Conservation (phyloP, 2,797 vertebrate genomes). For the Oceanodroma leucorhoa region DNA sequence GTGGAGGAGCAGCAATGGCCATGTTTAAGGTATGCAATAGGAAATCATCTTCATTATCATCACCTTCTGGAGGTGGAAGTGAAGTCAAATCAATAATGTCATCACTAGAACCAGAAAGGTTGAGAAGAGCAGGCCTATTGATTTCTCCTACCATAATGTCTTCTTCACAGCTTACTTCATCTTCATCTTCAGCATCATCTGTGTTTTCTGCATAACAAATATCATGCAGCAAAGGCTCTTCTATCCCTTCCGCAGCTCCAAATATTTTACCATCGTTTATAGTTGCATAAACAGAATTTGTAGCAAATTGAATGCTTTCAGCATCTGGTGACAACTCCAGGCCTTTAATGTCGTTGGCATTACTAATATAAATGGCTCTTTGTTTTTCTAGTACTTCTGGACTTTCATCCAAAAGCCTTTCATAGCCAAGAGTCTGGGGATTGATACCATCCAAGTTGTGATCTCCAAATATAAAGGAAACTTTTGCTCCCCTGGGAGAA, state of each 20-base stretch:
- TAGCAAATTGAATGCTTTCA: constrained; percentile 88
- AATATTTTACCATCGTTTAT: constrained; percentile 91
- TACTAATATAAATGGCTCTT: constrained; percentile 84
- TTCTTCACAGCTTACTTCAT: constrained; percentile 97
- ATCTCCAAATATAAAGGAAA: constrained; percentile 98
- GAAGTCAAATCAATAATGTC: constrained; percentile 98
- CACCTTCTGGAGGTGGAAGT: constrained; percentile 92
- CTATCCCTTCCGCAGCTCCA: constrained; percentile 86
- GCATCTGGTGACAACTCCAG: constrained; percentile 85
- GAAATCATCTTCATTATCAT: constrained; percentile 92
- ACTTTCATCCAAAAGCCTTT: constrained; percentile 92
- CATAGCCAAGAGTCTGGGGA: constrained; percentile 92
- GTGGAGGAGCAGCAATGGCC: constrained; percentile 96
- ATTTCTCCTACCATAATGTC: constrained; percentile 89
- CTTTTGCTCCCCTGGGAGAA: constrained; percentile 90
- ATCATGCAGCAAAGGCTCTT: constrained; percentile 94
- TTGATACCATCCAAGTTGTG: constrained; percentile 85
- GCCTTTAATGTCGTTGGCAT: constrained; percentile 89
- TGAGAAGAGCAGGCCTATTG: constrained; percentile 88
- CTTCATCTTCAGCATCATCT: constrained; percentile 96
- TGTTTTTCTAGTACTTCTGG: constrained; percentile 90
- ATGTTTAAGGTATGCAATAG: constrained; percentile 94
- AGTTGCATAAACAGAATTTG: constrained; percentile 87
- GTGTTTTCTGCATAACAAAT: constrained; percentile 97
- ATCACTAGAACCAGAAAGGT: constrained; percentile 92